Evolutionary conservation across 2,888 invertebrate genomes (phyloP), one percentile per base, ranked within the genome.

Genomic region (Teinopalpus imperialis): DNA sequence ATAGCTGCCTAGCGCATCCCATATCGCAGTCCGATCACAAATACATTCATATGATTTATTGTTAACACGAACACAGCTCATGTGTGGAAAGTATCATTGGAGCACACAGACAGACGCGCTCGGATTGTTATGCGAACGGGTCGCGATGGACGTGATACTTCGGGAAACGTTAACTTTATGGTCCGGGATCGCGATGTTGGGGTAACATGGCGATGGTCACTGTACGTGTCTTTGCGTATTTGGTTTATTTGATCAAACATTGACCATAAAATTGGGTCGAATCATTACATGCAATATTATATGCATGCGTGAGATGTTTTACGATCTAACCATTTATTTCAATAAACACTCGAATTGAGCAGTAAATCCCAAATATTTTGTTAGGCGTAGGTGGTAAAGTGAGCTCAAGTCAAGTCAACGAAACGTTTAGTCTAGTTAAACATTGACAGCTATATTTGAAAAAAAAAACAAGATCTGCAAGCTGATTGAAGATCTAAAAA

Each of bases 21-120:
- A 63, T 66, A 46, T 5, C 48, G 49, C 43, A 43, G 51, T 53
- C 66, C 72, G 81, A 78, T 83, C 85, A 86, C 86, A 82, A 86
- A 85, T 85, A 85, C 87, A 86, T 80, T 78, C 72, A 69, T 83
- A 86, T 88, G 87, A 88, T 86, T 88, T 88, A 87, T 85, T 72
- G 74, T 76, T 72, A 76, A 85, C 85, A 81, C 78, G 77, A 66
- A 61, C 69, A 77, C 81, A 77, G 76, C 69, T 78, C 75, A 74
- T 77, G 79, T 80, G 80, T 73, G 73, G 72, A 69, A 68, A 76
- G 77, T 78, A 79, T 81, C 78, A 73, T 69, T 76, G 66, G 61
- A 63, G 53, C 68, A 57, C 72, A 56, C 76, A 72, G 70, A 71
- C 71, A 63, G 53, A 48, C 61, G 55, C 53, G 32, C 44, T 44